Conservation (phyloP, 2,888 invertebrate genomes). For the Rugalucina vietnamica region DNA sequence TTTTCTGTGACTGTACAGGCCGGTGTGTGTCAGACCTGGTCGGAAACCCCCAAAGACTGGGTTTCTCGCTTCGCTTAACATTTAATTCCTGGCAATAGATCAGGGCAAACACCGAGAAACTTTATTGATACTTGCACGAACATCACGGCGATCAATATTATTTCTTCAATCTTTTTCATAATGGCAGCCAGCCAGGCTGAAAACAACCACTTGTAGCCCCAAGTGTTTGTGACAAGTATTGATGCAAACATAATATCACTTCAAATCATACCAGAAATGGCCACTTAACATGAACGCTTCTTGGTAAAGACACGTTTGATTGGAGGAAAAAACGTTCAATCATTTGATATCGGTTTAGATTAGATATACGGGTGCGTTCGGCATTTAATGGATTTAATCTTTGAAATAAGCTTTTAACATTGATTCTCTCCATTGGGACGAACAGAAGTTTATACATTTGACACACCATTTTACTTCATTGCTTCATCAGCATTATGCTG, state of each 20-base stretch:
- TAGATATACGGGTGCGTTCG: background rate
- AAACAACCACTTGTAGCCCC: background rate
- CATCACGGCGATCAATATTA: background rate
- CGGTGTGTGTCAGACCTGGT: no score
- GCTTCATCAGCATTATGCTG: no score
- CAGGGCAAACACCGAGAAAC: background rate
- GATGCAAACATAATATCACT: conserved; percentile 3
- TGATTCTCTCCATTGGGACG: background rate
- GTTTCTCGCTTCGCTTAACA: no score
- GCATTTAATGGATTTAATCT: background rate
- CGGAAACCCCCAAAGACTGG: no score
- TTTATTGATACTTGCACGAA: background rate
- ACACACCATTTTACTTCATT: no score
- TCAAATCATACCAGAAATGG: conserved; percentile 8
- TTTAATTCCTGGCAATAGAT: background rate
- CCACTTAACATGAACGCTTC: conserved; percentile 8
- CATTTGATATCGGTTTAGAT: background rate
- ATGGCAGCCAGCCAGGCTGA: background rate
- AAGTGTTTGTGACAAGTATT: conserved; percentile 6
- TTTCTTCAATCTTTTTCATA: background rate
- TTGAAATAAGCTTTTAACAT: no score
- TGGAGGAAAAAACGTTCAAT: background rate
- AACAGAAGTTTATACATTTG: no score
- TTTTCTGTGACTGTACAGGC: no score
- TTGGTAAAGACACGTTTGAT: background rate